Base-by-base conservation (phyloP, 2,113 vertebrate species). In the Mirounga angustirostris region DNA sequence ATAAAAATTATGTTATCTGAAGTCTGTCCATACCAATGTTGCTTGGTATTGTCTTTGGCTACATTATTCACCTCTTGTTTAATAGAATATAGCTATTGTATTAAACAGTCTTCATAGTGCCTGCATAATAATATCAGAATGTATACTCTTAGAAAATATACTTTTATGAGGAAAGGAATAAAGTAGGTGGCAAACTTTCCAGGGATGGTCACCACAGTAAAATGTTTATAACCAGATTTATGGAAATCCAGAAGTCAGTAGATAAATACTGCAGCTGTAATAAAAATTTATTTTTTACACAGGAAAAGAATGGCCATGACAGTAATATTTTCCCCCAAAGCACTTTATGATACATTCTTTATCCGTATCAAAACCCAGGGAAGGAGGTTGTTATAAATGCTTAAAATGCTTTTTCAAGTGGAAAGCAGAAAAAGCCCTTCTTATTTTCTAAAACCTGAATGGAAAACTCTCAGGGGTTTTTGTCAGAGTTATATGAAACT, bases 331-430 rank as follows among this genome's bases (percentile, higher is more conserved):
- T 82, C 74, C 26, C 59, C 50, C 24, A 81, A 85, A 78, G 3
- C 52, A 85, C 36, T 94, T 94, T 59, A 24, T 3, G 59, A 69
- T 61, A 52, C 4, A 28, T 73, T 83, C 15, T 86, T 82, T 71
- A 78, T 87, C 50, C 71, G 21, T 50, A 78, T 63, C 24, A 82
- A 13, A 93, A 43, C 16, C 10, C 46, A 58, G 76, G n/a, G 67
- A 52, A 26, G 84, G 71, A 91, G 7, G 46, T 7, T 71, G 36
- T 83, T 89, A 80, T 40, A 95, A 74, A 63, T 81, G 40, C 19
- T 91, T 91, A 87, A 91, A 93, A 95, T 89, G 10, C 26, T 85
- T 95, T 86, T 52, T 94, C 33, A 96, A 85, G 40, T 91, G 12
- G 14, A 83, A 65, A 54, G 2, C 59, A 56, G 2, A 21, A 89